Conservation (phyloP, 2,888 invertebrate species). For the Arctia plantaginis region DNA sequence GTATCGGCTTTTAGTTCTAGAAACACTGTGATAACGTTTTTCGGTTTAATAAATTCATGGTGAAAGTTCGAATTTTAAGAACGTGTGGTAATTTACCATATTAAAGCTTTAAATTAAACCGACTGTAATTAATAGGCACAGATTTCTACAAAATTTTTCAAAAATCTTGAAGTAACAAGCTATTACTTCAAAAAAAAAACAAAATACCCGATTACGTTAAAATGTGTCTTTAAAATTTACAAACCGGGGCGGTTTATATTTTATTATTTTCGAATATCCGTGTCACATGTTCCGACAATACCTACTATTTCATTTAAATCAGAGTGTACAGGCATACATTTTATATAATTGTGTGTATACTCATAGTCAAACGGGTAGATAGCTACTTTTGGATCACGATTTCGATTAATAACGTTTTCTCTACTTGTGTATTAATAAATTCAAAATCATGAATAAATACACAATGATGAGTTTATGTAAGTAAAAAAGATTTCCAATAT, state of each 20-base stretch:
- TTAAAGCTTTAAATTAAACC: background rate
- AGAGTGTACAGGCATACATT: background rate
- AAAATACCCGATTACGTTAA: too few species aligned
- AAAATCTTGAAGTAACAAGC: too few species aligned
- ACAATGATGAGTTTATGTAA: constrained; percentile 7
- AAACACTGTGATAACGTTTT: background rate
- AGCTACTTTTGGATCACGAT: background rate
- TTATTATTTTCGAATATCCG: too few species aligned
- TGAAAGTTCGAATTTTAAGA: background rate
- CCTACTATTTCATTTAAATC: background rate
- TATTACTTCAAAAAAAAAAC: too few species aligned
- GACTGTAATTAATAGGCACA: background rate
- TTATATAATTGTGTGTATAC: constrained; percentile 6
- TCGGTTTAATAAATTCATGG: background rate
- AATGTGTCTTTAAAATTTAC: too few species aligned
- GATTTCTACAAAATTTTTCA: background rate
- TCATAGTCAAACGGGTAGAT: background rate
- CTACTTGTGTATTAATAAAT: constrained; percentile 1
- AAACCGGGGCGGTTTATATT: too few species aligned
- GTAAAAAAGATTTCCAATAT: background rate
- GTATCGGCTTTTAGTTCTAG: background rate
- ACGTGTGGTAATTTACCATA: background rate
- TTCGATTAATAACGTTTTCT: constrained; percentile 11
- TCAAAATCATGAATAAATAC: constrained; percentile 5
- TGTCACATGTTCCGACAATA: background rate